Evolutionary conservation across 2,888 invertebrate species (phyloP), one percentile per base, ranked within the genome.

Genomic region (Xestoiulus laeticollis): DNA sequence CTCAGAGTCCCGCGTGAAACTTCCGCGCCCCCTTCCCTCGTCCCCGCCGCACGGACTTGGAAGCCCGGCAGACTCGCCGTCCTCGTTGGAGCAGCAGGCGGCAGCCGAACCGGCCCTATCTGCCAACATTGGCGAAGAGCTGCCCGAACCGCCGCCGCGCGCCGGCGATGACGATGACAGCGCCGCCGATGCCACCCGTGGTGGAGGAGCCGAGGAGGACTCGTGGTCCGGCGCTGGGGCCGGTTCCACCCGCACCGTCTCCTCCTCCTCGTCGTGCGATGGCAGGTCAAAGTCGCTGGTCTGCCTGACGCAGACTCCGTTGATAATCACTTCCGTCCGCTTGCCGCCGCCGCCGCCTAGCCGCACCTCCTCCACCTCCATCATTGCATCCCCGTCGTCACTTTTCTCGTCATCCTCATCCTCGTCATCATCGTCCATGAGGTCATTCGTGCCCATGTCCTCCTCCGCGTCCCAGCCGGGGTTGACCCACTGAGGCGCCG

Each of bases 401-500:
- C 59, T 87, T 30, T 84, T 86, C 16, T 87, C 86, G 22, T 87
- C 88, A 3, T 87, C 88, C 33, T 88, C 88, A 26, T 89, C 90
- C 89, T 90, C 90, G 83, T 90, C 90, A 30, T 90, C 90, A 8
- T 44, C 78, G 19, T 85, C 88, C 89, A 87, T 90, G 86, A 59
- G 85, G 87, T 88, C 88, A 33, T 88, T 86, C 8, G 89, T 89
- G 32, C 85, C 89, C 32, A 87, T 88, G 83, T 87, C 89, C 33
- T 68, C 88, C 19, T 87, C 88, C 22, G 85, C 96, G 91, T 96
- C 96, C 96, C 96, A 96, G 90, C 97, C 97, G 10, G 98, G 98
- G 92, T 98, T 98, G 5, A 98, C 97, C 97, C 98, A 98, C 92
- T 99, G 98, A 1, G 99, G 98, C 87, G 98, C 98, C 0, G 97